Evolutionary conservation across 2,797 vertebrate species (phyloP).

Genomic region (Chelidonichthys spinosus): DNA sequence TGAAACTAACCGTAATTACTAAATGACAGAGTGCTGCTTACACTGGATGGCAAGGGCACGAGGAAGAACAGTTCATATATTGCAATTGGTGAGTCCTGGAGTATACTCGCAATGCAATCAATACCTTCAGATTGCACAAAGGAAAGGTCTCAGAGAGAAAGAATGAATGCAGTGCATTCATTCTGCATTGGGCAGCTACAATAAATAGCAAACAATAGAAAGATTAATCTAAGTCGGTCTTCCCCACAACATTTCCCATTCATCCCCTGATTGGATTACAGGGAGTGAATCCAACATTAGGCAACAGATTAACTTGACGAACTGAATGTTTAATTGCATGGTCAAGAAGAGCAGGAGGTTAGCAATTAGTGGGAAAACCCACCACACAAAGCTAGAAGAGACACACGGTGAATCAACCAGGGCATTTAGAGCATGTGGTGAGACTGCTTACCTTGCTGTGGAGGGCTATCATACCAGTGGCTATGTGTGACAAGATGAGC

Average conservation of each 20-base stretch:
- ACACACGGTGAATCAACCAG: slow-evolving; percentile 28
- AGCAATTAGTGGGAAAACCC: slow-evolving; percentile 22
- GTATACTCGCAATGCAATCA: slow-evolving; percentile 27
- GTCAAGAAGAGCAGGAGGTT: slow-evolving; percentile 41
- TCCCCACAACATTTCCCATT: slow-evolving; percentile 46
- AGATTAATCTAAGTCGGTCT: slow-evolving; percentile 55
- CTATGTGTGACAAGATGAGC: slow-evolving; percentile 70
- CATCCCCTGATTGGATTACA: slow-evolving; percentile 67
- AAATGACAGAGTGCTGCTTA: slow-evolving; percentile 38
- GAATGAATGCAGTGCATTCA: slow-evolving; percentile 16
- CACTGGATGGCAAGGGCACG: slow-evolving; percentile 5
- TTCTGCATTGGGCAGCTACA: slow-evolving; percentile 20
- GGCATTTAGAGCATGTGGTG: slow-evolving; percentile 17
- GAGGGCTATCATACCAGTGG: slow-evolving; percentile 62
- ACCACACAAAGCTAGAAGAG: slow-evolving; percentile 13
- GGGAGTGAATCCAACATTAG: slow-evolving; percentile 57
- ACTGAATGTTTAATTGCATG: slow-evolving; percentile 51
- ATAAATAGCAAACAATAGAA: slow-evolving; percentile 53
- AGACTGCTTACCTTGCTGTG: slow-evolving; percentile 67
- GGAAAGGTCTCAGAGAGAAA: slow-evolving; percentile 17
- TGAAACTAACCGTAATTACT: slow-evolving; percentile 56
- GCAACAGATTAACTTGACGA: slow-evolving; percentile 63
- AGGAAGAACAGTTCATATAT: not conserved
- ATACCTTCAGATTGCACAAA: slow-evolving; percentile 27
- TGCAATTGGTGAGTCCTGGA: slow-evolving; percentile 14